Conservation (phyloP, 2,797 vertebrate species). For the Bucorvus abyssinicus region DNA sequence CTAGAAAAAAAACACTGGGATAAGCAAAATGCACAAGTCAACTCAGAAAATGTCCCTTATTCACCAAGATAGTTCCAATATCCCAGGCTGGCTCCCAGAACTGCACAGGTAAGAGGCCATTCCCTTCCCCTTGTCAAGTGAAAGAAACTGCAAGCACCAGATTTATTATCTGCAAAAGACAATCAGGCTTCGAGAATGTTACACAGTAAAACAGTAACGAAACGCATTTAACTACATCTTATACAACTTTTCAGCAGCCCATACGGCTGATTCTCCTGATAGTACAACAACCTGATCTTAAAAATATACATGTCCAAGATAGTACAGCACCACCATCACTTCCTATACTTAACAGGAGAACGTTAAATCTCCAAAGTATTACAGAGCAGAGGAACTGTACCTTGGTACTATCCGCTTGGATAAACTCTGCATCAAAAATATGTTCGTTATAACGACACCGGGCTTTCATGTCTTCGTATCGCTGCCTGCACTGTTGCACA, state of each 20-base stretch:
- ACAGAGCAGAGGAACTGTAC: slow-evolving; percentile 63
- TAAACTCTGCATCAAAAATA: slow-evolving; percentile 91
- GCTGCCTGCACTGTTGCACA: slow-evolving; percentile 91
- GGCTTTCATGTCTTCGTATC: slow-evolving; percentile 89
- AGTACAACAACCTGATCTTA: background rate
- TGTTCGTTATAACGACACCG: slow-evolving; percentile 79
- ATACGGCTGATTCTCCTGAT: background rate
- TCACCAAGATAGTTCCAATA: background rate
- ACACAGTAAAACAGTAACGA: background rate
- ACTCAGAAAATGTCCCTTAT: background rate
- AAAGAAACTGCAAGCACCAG: background rate
- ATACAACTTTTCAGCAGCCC: background rate
- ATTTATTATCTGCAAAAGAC: background rate
- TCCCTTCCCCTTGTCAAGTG: background rate
- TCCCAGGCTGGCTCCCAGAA: background rate
- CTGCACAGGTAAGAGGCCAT: background rate
- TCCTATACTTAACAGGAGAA: background rate
- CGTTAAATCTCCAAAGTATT: background rate
- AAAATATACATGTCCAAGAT: background rate
- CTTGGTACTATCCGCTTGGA: slow-evolving; percentile 92
- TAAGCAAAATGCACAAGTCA: background rate
- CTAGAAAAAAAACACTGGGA: background rate
- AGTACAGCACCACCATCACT: background rate
- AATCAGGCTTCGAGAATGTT: background rate
- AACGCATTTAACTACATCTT: background rate